A percentile compares a stretch with the other conserved stretches of the same genome.
Evolutionary conservation across 2,797 vertebrate species (phyloP).

Genomic region (Acrossocheilus wenchowensis): DNA sequence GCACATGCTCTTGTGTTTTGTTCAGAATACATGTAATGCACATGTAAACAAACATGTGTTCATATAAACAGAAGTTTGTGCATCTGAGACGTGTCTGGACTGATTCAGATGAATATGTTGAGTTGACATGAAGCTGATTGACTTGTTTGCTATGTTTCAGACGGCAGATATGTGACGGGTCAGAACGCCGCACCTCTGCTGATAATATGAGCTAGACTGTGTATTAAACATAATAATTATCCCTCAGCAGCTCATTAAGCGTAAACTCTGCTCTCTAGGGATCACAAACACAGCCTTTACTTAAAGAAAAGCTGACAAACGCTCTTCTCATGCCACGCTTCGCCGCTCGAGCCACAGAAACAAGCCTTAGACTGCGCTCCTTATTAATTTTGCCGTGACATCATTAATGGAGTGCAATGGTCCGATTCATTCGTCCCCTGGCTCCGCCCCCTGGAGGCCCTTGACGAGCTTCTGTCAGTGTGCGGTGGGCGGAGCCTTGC

Average conservation of each 20-base stretch:
- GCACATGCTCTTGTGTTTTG: too few relatives aligned
- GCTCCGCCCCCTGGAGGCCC: slow-evolving; percentile 61
- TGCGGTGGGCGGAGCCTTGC: slow-evolving; percentile 55
- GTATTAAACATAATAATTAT: slow-evolving; percentile 49
- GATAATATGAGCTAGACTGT: slow-evolving; percentile 71
- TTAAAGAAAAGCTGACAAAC: slow-evolving; percentile 56
- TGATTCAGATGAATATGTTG: not conserved
- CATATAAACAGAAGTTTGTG: not conserved
- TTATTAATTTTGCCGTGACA: slow-evolving; percentile 73
- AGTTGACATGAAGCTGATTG: not conserved
- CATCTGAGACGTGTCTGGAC: not conserved
- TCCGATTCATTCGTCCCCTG: slow-evolving; percentile 67
- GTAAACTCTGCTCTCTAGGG: slow-evolving; percentile 37
- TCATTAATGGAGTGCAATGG: slow-evolving; percentile 78
- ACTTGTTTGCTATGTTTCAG: not conserved
- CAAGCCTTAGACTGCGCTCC: slow-evolving; percentile 61
- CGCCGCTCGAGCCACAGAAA: slow-evolving; percentile 56
- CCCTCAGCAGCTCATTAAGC: slow-evolving; percentile 50
- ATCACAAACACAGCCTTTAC: slow-evolving; percentile 48
- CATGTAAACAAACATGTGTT: too few relatives aligned
- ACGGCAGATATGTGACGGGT: not conserved
- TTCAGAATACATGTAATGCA: too few relatives aligned
- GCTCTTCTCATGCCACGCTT: slow-evolving; percentile 53
- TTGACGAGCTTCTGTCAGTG: slow-evolving; percentile 62
- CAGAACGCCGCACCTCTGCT: slow-evolving; percentile 64